Base-by-base conservation (phyloP, 1,140 invertebrate genomes). In the Scaptomyza montana region DNA sequence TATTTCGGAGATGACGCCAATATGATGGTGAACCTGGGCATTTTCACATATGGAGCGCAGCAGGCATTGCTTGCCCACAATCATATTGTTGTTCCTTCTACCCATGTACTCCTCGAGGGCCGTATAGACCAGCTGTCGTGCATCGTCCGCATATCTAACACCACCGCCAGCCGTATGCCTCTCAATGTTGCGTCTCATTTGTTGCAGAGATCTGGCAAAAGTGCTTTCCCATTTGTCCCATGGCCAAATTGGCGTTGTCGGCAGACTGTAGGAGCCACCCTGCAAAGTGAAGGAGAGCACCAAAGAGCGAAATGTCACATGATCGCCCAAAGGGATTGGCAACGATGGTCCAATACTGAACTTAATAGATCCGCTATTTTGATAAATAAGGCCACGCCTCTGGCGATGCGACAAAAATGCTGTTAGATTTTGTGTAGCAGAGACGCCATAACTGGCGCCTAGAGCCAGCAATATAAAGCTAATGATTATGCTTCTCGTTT, bases 151-250 rank as follows among this genome's bases (percentile, higher is more conserved):
- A 65, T 87, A 82, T 41, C 69, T 54, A 1, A 74, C 21, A 10
- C 45, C 79, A 9, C 84, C 89, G 41, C 7, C 60, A 7, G 84
- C 89, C 45, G 54, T 62, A 45, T 77, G 80, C 25, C 62, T 21
- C 47, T 89, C 78, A 13, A 89, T 82, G 39, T 84, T 76, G 36
- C 55, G 51, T 13, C 49, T 54, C 75, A 90, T 80, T 30, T 84
- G 69, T 19, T 49, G 55, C 43, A 90, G 55, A 41, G 89, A 90
- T 25, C 90, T 55, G 9, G 86, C 90, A 51, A 91, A 91, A 1
- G 66, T 90, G 19, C 33, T 49, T 43, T 91, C 89, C 90, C 90
- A 91, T 47, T 92, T 92, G 19, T 92, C 82, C 89, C 89, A 92
- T 0, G 89, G 82, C 74, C 90, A 91, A 21, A 80, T 69, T 5